These are phyloP conservation scores for Acipenser ruthenus DNA, from an alignment of 2,797 vertebrate species.

Conservation along the genomic window DNA sequence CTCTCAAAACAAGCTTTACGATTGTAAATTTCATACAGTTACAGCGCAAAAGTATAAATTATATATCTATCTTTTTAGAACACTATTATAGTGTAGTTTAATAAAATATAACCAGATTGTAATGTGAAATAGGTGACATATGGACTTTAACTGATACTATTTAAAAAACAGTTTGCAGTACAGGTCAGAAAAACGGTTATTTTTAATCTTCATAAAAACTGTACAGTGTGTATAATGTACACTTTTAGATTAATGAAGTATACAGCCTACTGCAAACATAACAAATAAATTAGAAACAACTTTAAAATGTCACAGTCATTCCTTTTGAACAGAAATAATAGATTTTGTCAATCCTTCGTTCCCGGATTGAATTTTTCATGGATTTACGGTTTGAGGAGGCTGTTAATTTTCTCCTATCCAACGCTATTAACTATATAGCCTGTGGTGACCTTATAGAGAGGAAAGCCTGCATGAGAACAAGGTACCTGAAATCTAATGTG, in stretches of 20 bases:
- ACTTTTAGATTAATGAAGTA: not conserved
- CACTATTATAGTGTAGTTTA: too few species aligned
- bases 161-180: not conserved
- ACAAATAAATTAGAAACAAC: not conserved
- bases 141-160: too few species aligned
- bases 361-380: not conserved
- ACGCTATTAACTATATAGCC: not conserved
- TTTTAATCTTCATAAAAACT: not conserved
- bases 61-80: too few species aligned
- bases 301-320: not conserved
- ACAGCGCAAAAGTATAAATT: too few species aligned
- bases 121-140: too few species aligned
- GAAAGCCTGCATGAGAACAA: constrained; percentile 25
- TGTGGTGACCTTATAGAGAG: constrained; percentile 5
- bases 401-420: not conserved
- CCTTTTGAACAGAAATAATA: not conserved
- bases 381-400: not conserved
- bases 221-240: too few species aligned
- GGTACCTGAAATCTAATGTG: constrained; percentile 32
- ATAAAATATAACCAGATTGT: too few species aligned
- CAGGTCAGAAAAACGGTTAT: not conserved
- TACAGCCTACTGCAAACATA: not conserved
- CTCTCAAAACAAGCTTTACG: too few species aligned
- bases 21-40: too few species aligned
- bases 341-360: not conserved